These are phyloP conservation scores for Neosalanx taihuensis DNA, from an alignment of 2,797 vertebrate genomes.

Conservation along the genomic window DNA sequence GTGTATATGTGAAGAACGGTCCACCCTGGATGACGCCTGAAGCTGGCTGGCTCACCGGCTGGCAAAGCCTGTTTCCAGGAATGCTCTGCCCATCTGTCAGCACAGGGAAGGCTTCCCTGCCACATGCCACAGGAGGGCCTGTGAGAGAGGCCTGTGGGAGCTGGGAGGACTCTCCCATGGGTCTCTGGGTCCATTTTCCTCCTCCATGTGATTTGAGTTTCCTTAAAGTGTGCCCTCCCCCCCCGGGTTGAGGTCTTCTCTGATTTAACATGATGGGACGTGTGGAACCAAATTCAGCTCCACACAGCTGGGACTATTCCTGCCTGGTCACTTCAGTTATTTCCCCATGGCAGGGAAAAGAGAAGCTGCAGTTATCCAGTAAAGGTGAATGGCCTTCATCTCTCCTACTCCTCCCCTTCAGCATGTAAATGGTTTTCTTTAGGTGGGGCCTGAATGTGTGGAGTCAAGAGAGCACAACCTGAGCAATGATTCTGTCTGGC, in stretches of 20 bases:
- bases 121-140: constrained; percentile 71
- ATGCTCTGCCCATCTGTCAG: constrained; percentile 79
- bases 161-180: too few relatives aligned
- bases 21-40: constrained; percentile 54
- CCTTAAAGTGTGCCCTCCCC: too few relatives aligned
- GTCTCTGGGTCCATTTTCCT: too few relatives aligned
- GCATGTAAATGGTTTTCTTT: constrained; percentile 88
- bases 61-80: constrained; percentile 58
- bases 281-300: too few relatives aligned
- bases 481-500: constrained; percentile 93
- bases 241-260: too few relatives aligned
- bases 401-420: constrained; percentile 62
- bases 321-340: too few relatives aligned
- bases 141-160: constrained; percentile 56
- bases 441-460: constrained; percentile 92
- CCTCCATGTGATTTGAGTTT: too few relatives aligned
- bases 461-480: constrained; percentile 89
- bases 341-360: too few relatives aligned
- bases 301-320: too few relatives aligned
- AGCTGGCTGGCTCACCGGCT: constrained; percentile 54
- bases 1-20: constrained; percentile 79
- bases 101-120: constrained; percentile 69
- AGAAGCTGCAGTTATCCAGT: too few relatives aligned
- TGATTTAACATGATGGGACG: too few relatives aligned
- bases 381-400: not conserved